A percentile compares a stretch with the other conserved stretches of the same genome.
phyloP scores from a whole-genome alignment of 2,888 invertebrate genomes.

The Perizoma affinitatum region DNA sequence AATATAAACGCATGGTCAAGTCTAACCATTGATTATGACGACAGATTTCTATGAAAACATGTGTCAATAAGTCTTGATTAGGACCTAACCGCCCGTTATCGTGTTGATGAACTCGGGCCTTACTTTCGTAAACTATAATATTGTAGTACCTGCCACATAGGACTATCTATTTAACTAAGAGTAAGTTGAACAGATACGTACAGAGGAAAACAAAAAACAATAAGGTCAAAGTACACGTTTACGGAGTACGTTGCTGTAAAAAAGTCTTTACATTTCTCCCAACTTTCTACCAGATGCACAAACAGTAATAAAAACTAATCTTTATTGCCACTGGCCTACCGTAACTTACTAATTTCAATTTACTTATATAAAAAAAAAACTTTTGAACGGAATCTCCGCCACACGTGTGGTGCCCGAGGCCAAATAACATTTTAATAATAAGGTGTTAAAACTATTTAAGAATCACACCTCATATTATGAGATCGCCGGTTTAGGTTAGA shows the following conservation, averaged over 20 bases:
- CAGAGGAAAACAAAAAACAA: no score
- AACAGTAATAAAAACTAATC: conserved; percentile 39
- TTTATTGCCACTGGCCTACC: conserved; percentile 37
- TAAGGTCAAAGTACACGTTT: neutral
- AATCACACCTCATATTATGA: conserved; percentile 33
- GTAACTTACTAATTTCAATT: conserved; percentile 43
- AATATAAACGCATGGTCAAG: no score
- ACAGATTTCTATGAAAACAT: no score
- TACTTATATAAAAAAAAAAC: conserved; percentile 39
- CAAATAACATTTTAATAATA: conserved; percentile 35
- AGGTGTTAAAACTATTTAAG: conserved; percentile 36
- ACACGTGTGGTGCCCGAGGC: conserved; percentile 38
- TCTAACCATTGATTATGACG: no score
- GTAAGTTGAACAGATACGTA: no score
- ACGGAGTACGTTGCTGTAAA: conserved; percentile 4
- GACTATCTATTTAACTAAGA: no score
- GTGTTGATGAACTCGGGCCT: no score
- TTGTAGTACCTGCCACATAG: no score
- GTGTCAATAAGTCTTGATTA: no score
- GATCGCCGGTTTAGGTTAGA: conserved; percentile 12
- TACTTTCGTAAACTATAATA: no score
- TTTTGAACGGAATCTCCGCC: conserved; percentile 27
- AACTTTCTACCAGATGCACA: conserved; percentile 27
- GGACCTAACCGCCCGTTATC: no score
- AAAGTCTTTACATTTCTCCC: conserved; percentile 1